Evolutionary conservation across 2,888 invertebrate genomes (phyloP), one percentile per base, ranked within the genome.

Genomic region (Brachylomia viminalis): DNA sequence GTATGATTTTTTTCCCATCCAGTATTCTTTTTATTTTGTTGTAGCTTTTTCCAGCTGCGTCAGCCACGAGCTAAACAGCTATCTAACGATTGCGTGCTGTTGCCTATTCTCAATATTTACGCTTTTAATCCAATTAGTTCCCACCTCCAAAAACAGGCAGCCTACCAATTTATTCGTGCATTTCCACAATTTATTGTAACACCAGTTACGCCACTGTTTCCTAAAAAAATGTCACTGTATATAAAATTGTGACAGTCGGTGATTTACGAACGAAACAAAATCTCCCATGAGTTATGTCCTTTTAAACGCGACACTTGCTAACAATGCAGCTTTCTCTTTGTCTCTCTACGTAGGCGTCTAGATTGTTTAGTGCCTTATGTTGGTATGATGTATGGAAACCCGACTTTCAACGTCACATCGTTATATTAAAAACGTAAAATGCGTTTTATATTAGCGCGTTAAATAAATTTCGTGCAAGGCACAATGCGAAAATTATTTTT

Each of bases 201-300:
- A 83, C 74, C 83, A 79, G 80, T 79, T 75, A 78, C 72, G 79
- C 72, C 67, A 82, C 80, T 79, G 82, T 86, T 84, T 80, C 79
- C 82, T 77, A 87, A 88, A 91, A 58, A 89, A 90, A 88, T 88
- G 90, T 88, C 86, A 87, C 87, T 83, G 84, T 86, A 80, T 88
- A 90, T 86, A 89, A 91, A 91, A 87, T 90, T 91, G 91, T 91
- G 92, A 91, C 92, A 89, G 86, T 84, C 79, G 89, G 91, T 92
- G 92, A 94, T 94, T 94, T 95, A 94, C 90, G 90, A 86, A 90
- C 89, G 86, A 90, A 92, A 92, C 92, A 90, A 92, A 94, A 93
- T 93, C 91, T 92, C 90, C 86, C 90, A 91, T 95, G 93, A 95
- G 92, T 94, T 93, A 94, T 94, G 89, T 92, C 91, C 88, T 91